Percentiles rank a stretch among this genome's conserved stretches.
Conservation (phyloP, 2,888 invertebrate genomes). For the Acleris literana region DNA sequence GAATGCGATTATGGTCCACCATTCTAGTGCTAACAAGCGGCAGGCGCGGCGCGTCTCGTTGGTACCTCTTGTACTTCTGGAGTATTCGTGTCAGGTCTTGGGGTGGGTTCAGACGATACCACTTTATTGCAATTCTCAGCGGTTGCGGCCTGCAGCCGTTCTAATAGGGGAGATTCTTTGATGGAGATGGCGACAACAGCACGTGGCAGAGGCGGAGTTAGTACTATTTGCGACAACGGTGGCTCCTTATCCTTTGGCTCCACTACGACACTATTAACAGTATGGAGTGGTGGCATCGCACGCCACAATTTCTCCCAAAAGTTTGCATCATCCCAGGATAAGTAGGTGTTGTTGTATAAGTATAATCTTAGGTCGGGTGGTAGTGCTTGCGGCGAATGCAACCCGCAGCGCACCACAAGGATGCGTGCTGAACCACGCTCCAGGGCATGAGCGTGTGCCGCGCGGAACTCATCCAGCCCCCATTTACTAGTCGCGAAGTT, state of each 20-base stretch:
- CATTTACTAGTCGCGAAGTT: slow-evolving; percentile 48
- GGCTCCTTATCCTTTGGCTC: neutral
- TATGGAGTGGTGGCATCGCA: slow-evolving; percentile 15
- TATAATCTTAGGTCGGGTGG: slow-evolving; percentile 21
- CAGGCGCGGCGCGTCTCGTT: neutral
- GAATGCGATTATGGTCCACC: no score
- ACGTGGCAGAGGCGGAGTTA: neutral
- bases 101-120: no score
- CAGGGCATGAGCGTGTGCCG: slow-evolving; percentile 76
- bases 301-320: slow-evolving; percentile 25
- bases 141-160: no score
- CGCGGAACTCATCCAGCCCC: slow-evolving; percentile 87
- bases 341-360: slow-evolving; percentile 19
- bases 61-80: no score
- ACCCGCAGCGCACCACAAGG: slow-evolving; percentile 15
- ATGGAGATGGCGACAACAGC: no score
- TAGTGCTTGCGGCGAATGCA: slow-evolving; percentile 13
- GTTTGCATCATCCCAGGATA: slow-evolving; percentile 6
- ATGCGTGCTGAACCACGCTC: slow-evolving; percentile 71
- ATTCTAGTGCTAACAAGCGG: neutral
- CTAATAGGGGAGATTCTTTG: no score
- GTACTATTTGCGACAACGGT: neutral
- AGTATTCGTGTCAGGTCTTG: no score
- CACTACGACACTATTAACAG: neutral
- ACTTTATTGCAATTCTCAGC: no score